Conservation (phyloP, 2,113 vertebrate species). For the Dolichotis patagonum region DNA sequence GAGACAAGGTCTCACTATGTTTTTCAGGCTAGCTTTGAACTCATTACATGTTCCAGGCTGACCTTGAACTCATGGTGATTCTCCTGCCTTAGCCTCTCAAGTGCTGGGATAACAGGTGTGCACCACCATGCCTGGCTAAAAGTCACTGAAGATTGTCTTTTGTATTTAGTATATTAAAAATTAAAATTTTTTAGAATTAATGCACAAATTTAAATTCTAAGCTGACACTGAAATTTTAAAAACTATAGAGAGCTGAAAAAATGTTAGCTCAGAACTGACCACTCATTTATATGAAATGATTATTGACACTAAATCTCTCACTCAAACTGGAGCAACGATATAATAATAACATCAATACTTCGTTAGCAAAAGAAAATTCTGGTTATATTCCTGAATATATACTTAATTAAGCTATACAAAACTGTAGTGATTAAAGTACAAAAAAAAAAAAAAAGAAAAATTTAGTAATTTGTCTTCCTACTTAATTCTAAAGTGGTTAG, state of each 20-base stretch:
- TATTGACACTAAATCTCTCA: slow-evolving; percentile 1
- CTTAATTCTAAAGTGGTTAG: not conserved
- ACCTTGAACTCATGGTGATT: not conserved
- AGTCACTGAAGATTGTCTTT: not conserved
- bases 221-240: not conserved
- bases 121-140: not conserved
- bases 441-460: not conserved
- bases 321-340: not conserved
- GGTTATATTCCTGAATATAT: not conserved
- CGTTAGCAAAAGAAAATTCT: not conserved
- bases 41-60: not conserved
- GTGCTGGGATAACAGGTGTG: too few species aligned
- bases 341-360: not conserved
- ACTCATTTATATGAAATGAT: not conserved
- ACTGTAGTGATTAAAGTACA: not conserved
- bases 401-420: not conserved
- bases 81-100: not conserved
- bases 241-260: not conserved
- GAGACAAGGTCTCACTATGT: not conserved
- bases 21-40: too few species aligned
- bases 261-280: not conserved
- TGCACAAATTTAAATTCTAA: slow-evolving; percentile 27
- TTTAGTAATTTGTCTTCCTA: not conserved
- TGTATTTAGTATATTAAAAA: not conserved
- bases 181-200: slow-evolving; percentile 7